Evolutionary conservation across 2,113 vertebrate genomes (phyloP).

Genomic region (Turnix velox): DNA sequence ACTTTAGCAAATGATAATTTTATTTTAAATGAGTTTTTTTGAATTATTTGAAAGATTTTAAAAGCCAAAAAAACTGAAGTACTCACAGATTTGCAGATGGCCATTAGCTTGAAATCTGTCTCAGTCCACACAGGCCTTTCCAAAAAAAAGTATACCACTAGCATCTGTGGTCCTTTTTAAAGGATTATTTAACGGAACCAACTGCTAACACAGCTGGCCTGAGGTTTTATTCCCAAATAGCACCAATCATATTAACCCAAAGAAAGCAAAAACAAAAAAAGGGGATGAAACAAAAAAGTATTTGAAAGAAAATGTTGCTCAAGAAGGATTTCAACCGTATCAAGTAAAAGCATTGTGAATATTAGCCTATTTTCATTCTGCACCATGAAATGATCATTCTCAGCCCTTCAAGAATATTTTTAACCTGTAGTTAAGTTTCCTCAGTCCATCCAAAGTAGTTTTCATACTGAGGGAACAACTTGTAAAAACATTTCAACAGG

Average conservation of each 20-base stretch:
- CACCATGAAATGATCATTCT: conserved; percentile 60
- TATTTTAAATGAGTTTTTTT: neutral
- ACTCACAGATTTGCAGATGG: conserved; percentile 85
- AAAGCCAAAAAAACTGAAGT: conserved; percentile 68
- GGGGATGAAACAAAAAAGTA: neutral
- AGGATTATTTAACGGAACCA: conserved; percentile 57
- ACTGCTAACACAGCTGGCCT: conserved; percentile 93
- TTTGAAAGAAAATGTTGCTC: conserved; percentile 51
- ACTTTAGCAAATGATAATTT: neutral
- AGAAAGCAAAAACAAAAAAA: conserved; percentile 63
- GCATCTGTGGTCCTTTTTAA: conserved; percentile 58
- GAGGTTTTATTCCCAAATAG: conserved; percentile 86
- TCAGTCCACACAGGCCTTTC: conserved; percentile 75
- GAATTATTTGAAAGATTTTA: neutral
- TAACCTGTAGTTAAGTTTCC: conserved; percentile 73
- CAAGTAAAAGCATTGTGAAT: conserved; percentile 53
- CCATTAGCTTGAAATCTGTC: conserved; percentile 75
- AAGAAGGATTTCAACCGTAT: conserved; percentile 53
- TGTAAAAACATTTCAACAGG: conserved; percentile 65
- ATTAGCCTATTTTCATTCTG: conserved; percentile 47
- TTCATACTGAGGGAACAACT: neutral
- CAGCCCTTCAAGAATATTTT: conserved; percentile 70
- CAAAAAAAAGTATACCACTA: conserved; percentile 69
- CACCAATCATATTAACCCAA: conserved; percentile 77
- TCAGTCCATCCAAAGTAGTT: neutral